Conservation (phyloP, 2,113 vertebrate species). For the Bos javanicus region DNA sequence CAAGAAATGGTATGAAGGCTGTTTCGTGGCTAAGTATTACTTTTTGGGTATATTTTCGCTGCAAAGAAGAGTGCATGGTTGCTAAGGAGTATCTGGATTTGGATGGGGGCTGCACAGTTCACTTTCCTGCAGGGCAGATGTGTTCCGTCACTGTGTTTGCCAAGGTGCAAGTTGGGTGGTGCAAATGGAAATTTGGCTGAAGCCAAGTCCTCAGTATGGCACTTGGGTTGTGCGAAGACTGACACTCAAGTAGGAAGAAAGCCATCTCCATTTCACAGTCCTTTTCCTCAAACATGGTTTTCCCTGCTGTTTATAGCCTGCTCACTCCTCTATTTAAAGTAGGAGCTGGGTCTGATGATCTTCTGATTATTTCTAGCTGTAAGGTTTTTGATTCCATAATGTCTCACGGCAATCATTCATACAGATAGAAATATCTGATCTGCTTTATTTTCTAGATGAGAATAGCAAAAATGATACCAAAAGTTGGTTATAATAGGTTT, state of each 20-base stretch:
- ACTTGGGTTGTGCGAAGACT: not conserved
- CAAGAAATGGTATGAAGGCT: not conserved
- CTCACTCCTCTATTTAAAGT: not conserved
- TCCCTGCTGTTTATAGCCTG: not conserved
- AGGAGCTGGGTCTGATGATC: not conserved
- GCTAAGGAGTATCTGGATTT: not conserved
- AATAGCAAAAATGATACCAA: not conserved
- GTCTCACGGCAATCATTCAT: not conserved
- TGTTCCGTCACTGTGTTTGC: not conserved
- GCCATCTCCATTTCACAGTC: not conserved
- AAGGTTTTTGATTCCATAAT: not conserved
- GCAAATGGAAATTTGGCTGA: not conserved
- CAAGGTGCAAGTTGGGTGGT: not conserved
- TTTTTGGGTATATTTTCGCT: not conserved
- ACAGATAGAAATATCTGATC: not conserved
- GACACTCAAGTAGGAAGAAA: not conserved
- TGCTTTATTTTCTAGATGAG: not conserved
- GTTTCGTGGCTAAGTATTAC: not conserved
- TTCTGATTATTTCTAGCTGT: not conserved
- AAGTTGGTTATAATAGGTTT: not conserved
- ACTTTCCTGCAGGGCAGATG: not conserved
- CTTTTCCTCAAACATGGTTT: not conserved
- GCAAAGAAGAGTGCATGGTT: not conserved
- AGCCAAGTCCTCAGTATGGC: not conserved
- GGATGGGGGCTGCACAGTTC: not conserved